Conservation (phyloP, 2,797 vertebrate genomes). For the Simalia tracyae region DNA sequence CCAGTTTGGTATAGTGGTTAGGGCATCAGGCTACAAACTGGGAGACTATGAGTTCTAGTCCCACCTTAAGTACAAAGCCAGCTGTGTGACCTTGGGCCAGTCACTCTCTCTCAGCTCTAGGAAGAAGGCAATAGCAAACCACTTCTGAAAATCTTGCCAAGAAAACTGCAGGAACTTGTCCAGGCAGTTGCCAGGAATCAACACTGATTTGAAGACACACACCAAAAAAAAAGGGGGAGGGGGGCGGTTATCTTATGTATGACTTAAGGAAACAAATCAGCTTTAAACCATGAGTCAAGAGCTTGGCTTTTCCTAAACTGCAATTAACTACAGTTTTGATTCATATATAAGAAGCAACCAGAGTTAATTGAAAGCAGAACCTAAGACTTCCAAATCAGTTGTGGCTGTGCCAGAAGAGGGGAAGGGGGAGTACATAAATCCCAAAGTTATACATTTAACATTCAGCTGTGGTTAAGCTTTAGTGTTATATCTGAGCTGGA, state of each 20-base stretch:
- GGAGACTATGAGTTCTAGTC: not conserved
- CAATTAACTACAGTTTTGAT: not conserved
- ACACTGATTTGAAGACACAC: not conserved
- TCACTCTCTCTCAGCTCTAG: not conserved
- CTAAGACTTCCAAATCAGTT: not conserved
- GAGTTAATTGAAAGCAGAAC: not conserved
- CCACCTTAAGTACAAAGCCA: not conserved
- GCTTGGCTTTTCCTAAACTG: not conserved
- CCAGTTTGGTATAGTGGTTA: not conserved
- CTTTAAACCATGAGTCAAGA: not conserved
- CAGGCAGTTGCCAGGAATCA: not conserved
- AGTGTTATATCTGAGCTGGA: not conserved
- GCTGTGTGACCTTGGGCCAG: not conserved
- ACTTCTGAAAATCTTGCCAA: not conserved
- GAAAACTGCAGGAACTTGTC: not conserved
- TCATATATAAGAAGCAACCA: not conserved
- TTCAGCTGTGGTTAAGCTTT: not conserved
- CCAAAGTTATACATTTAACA: not conserved
- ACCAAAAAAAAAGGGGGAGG: not conserved
- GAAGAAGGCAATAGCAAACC: not conserved
- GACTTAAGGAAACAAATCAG: not conserved
- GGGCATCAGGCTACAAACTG: not conserved
- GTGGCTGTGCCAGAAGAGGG: too few relatives aligned
- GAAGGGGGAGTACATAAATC: not conserved
- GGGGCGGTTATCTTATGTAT: not conserved